These are phyloP conservation scores for Elysia chlorotica DNA, from an alignment of 1,140 invertebrate species.

Conservation along the genomic window DNA sequence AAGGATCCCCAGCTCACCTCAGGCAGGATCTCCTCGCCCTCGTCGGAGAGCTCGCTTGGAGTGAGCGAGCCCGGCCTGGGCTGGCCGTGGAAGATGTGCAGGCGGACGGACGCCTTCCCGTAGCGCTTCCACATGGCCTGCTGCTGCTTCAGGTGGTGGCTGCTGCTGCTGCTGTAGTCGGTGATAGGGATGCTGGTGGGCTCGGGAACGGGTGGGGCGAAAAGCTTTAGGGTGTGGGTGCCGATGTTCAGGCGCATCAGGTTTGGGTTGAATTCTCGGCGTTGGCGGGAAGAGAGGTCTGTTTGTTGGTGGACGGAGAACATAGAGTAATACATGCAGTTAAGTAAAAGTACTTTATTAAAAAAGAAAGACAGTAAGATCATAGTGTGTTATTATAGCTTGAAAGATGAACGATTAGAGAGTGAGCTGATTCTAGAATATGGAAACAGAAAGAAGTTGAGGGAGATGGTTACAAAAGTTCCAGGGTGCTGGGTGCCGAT, in stretches of 20 bases:
- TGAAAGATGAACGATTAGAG: no score
- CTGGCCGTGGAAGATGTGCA: slow-evolving; percentile 55
- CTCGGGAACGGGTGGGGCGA: slow-evolving; percentile 51
- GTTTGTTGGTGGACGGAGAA: no score
- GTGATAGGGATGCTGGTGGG: slow-evolving; percentile 41
- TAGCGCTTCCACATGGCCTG: slow-evolving; percentile 50
- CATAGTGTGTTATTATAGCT: no score
- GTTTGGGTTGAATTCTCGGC: slow-evolving; percentile 44
- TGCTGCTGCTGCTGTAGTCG: no score
- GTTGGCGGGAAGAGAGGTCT: slow-evolving; percentile 38
- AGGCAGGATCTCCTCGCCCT: slow-evolving; percentile 53
- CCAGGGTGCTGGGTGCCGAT: slow-evolving; percentile 53
- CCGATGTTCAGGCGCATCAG: slow-evolving; percentile 49
- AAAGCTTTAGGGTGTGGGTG: slow-evolving; percentile 54
- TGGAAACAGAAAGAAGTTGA: slow-evolving; percentile 44
- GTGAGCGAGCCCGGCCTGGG: slow-evolving; percentile 55
- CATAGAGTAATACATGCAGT: no score
- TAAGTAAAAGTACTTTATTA: no score
- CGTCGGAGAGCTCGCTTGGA: slow-evolving; percentile 56
- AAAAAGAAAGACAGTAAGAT: no score
- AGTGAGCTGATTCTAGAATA: no score
- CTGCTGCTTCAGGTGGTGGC: slow-evolving; percentile 34
- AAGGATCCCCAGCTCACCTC: slow-evolving; percentile 34
- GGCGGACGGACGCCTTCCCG: slow-evolving; percentile 46
- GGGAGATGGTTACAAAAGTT: slow-evolving; percentile 51